phyloP scores from a whole-genome alignment of 30 jellyfish, hydroid and myxozoan genomes.

The Aurelia sp. region DNA sequence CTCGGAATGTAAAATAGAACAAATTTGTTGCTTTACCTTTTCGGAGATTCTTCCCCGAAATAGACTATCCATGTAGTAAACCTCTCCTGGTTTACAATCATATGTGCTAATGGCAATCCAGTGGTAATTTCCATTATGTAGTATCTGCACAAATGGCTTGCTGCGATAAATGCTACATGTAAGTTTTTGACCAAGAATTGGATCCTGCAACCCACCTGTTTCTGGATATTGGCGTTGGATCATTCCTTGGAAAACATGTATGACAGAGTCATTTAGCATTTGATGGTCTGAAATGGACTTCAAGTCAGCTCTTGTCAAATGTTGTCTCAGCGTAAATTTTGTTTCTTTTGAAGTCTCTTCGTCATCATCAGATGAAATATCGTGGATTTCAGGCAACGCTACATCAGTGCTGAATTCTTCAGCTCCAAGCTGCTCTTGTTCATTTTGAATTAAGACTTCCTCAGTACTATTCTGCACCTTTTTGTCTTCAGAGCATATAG shows the following conservation, averaged over 20 bases:
- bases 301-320: constrained; percentile 23
- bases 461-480: constrained; percentile 12
- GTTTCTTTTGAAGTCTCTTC: constrained; percentile 11
- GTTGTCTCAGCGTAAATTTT: background rate
- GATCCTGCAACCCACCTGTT: constrained; percentile 43
- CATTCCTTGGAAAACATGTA: constrained; percentile 18
- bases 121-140: constrained; percentile 42
- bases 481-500: background rate
- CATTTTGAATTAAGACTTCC: constrained; percentile 20
- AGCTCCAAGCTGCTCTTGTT: constrained; percentile 22
- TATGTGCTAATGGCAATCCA: constrained; percentile 57
- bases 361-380: background rate
- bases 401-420: constrained; percentile 11
- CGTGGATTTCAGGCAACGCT: constrained; percentile 21
- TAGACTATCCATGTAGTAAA: constrained; percentile 15
- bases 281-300: constrained; percentile 20
- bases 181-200: constrained; percentile 16
- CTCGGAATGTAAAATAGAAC: background rate
- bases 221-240: constrained; percentile 23
- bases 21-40: background rate
- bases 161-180: constrained; percentile 1
- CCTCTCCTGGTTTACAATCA: constrained; percentile 36
- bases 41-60: background rate
- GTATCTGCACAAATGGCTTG: constrained; percentile 58
- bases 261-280: constrained; percentile 32